phyloP scores from a whole-genome alignment of 1,140 invertebrate genomes.

The Drosophila tristis region DNA sequence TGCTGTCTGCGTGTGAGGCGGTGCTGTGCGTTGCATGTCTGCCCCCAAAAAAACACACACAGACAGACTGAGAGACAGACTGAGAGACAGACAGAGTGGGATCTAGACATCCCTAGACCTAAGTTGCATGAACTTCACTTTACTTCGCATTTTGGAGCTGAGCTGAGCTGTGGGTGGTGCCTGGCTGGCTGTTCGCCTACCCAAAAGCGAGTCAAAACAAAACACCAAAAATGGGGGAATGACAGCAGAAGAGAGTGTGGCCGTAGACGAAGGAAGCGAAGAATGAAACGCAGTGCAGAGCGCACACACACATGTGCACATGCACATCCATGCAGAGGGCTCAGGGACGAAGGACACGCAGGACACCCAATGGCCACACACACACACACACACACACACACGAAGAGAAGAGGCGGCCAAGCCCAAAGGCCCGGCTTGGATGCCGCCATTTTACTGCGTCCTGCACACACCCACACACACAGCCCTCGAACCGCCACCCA shows the following conservation, averaged over 20 bases:
- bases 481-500: constrained; percentile 34
- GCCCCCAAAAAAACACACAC: constrained; percentile 15
- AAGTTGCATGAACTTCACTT: constrained; percentile 53
- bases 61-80: neutral
- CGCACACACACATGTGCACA: constrained; percentile 23
- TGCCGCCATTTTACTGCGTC: constrained; percentile 76
- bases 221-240: constrained; percentile 1
- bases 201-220: too few relatives aligned
- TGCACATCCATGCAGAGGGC: too few relatives aligned
- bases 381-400: constrained; percentile 18
- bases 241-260: too few relatives aligned
- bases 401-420: constrained; percentile 38
- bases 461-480: constrained; percentile 34
- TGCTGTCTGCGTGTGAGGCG: constrained; percentile 25
- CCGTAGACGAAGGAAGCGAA: neutral
- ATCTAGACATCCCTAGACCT: constrained; percentile 48
- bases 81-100: neutral
- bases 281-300: constrained; percentile 30
- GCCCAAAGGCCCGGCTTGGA: constrained; percentile 57
- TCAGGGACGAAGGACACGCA: too few relatives aligned
- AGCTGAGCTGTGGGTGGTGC: neutral
- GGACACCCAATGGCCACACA: too few relatives aligned
- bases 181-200: neutral
- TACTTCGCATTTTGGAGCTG: constrained; percentile 40
- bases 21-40: constrained; percentile 15